Evolutionary conservation across 2,113 vertebrate genomes (phyloP).

Genomic region (Bubo bubo): DNA sequence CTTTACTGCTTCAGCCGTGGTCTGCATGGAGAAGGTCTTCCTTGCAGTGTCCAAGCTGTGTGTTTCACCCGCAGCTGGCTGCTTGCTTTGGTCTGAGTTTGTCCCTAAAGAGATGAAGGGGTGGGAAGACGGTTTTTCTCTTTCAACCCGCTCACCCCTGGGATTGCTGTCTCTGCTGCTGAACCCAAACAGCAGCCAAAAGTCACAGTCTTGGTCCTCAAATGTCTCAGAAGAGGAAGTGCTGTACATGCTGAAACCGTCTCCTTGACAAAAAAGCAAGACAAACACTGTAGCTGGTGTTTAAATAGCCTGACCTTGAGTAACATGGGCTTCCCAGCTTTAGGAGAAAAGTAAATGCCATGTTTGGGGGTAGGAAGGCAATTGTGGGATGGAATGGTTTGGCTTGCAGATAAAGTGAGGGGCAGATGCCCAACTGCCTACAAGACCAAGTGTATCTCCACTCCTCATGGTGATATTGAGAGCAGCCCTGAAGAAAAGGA

Average conservation of each 20-base stretch:
- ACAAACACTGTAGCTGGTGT: neutral
- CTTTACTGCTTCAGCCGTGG: neutral
- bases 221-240: conserved; percentile 22
- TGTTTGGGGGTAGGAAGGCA: neutral
- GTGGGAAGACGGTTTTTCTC: neutral
- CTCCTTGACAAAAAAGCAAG: neutral
- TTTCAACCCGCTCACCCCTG: neutral
- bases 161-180: neutral
- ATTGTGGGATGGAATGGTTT: rapidly evolving
- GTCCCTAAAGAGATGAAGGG: neutral
- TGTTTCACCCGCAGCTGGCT: neutral
- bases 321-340: neutral
- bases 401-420: neutral
- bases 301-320: neutral
- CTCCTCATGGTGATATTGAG: neutral
- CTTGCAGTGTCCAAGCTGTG: neutral
- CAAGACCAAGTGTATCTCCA: neutral
- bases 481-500: too few species aligned
- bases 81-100: neutral
- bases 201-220: neutral
- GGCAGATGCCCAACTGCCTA: neutral
- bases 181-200: conserved; percentile 16
- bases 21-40: neutral
- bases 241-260: neutral
- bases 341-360: neutral